Evolutionary conservation across 2,113 vertebrate species (phyloP), one percentile per base, ranked within the genome.

Genomic region (Muntiacus muntjak): DNA sequence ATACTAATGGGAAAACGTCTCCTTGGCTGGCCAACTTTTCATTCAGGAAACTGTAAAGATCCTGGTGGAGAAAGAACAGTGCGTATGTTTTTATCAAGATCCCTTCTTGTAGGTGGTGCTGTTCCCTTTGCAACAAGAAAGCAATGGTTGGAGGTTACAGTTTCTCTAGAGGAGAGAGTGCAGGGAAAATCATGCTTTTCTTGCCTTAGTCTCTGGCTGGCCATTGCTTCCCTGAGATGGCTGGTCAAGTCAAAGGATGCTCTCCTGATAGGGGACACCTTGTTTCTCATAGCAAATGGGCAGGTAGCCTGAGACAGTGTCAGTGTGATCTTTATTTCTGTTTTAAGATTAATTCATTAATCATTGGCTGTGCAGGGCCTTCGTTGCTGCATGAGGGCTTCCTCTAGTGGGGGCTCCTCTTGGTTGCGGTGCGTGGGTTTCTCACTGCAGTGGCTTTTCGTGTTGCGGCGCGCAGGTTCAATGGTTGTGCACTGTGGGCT

Each of bases 381-480:
- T 43, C 23, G 13, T 43, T 26, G 40, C 71, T 26, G 23, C 12
- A 26, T 3, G 36, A 76, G 21, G 71, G 3, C 26, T 14, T 76
- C 26, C 71, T 76, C 71, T 26, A 76, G 21, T 1, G 21, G 36
- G 58, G 23, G 71, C 23, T 74, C 21, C 40, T 14, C 36, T 78
- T 4, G 1, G 1, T 45, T 78, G 40, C 0, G 3, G 23, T 14
- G 6, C 1, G 2, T 43, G 71, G 71, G 23, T 43, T 76, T 76
- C 71, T 26, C 23, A 7, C 13, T 15, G 40, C 23, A 15, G 40
- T 3, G 23, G 40, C 23, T 7, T 43, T 36, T 76, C 14, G 21
- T 76, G 23, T 15, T 26, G 12, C 40, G 14, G 71, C 26, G 36
- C 23, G 1, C 0, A 6, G 71, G 7, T 13, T 76, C 40, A 4